These are phyloP conservation scores for Celastrina argiolus DNA, from an alignment of 2,888 invertebrate species.

Conservation along the genomic window DNA sequence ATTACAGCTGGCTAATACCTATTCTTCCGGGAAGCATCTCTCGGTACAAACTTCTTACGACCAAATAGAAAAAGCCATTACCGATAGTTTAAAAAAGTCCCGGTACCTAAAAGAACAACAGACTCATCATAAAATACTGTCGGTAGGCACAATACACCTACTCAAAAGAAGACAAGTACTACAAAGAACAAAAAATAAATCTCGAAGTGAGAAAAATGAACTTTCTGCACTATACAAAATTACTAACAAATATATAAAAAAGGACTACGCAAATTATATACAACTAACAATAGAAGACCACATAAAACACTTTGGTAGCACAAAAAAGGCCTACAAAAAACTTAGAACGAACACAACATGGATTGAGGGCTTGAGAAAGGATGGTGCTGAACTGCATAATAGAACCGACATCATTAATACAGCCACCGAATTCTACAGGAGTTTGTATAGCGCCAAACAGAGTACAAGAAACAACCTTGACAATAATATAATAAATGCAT, in stretches of 20 bases:
- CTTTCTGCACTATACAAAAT: constrained; percentile 27
- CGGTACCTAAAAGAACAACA: constrained; percentile 4
- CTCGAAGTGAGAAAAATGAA: constrained; percentile 26
- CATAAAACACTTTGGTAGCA: constrained; percentile 21
- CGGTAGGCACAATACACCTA: constrained; percentile 5
- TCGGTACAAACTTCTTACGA: constrained; percentile 26
- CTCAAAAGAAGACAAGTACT: constrained; percentile 26
- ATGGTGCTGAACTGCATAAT: constrained; percentile 7
- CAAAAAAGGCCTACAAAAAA: constrained; percentile 29
- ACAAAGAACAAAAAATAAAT: constrained; percentile 28
- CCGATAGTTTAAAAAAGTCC: constrained; percentile 11
- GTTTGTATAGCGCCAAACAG: constrained; percentile 22
- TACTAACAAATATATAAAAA: constrained; percentile 27
- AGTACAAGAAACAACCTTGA: neutral
- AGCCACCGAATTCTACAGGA: constrained; percentile 28
- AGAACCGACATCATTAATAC: constrained; percentile 24
- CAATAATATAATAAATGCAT: neutral
- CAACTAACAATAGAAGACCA: constrained; percentile 24
- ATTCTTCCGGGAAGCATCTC: neutral
- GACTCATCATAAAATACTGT: constrained; percentile 26
- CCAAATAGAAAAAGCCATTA: constrained; percentile 24
- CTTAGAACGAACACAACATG: constrained; percentile 29
- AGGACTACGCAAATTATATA: constrained; percentile 26
- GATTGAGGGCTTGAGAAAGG: constrained; percentile 29
- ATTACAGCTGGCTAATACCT: neutral